A percentile compares a stretch with the other conserved stretches of the same genome.
Conservation (phyloP, 2,113 vertebrate species). For the Taxidea taxus region DNA sequence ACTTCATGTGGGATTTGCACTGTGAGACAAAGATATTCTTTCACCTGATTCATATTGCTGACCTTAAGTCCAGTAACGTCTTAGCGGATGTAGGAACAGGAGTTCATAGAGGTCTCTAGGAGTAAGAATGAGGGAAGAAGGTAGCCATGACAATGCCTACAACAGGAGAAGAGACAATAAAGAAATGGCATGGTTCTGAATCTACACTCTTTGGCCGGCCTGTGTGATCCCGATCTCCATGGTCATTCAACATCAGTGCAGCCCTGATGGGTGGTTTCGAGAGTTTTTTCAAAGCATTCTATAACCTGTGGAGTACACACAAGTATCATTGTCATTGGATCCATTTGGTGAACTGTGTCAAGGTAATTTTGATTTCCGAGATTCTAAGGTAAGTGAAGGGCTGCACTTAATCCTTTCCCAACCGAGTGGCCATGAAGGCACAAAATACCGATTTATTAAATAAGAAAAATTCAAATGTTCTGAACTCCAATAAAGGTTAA, state of each 20-base stretch:
- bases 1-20: background rate
- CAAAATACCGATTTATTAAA: background rate
- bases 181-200: background rate
- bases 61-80: background rate
- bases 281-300: background rate
- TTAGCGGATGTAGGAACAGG: background rate
- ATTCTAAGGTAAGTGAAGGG: background rate
- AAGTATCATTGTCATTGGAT: background rate
- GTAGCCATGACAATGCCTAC: background rate
- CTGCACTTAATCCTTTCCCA: background rate
- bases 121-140: background rate
- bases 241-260: background rate
- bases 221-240: background rate
- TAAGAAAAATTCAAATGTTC: background rate
- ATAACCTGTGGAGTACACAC: background rate
- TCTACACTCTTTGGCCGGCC: accelerated
- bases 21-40: background rate
- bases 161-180: accelerated
- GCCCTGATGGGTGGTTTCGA: background rate
- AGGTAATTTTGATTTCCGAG: conserved; percentile 38
- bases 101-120: background rate
- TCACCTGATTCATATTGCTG: background rate
- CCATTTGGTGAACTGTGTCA: background rate
- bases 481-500: background rate
- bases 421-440: background rate